Conservation (phyloP, 1,140 invertebrate species). For the Sminthurinus signatus region DNA sequence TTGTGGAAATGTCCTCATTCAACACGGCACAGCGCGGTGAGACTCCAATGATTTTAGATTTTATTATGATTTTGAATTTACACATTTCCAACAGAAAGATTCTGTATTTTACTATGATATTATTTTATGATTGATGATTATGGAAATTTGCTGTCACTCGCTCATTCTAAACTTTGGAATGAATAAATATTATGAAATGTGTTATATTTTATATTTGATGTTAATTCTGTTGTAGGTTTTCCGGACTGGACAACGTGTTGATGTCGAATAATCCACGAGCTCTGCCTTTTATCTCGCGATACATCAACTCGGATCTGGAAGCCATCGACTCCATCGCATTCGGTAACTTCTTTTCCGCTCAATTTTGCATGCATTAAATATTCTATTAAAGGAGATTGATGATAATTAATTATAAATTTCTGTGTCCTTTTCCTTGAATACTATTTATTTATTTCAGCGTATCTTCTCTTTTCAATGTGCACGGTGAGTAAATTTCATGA, state of each 20-base stretch:
- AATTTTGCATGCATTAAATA: no score
- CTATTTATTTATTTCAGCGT: slow-evolving; percentile 49
- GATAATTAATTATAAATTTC: no score
- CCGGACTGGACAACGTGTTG: slow-evolving; percentile 74
- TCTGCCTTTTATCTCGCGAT: slow-evolving; percentile 53
- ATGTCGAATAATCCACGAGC: slow-evolving; percentile 66
- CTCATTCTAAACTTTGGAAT: no score
- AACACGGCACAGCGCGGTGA: slow-evolving; percentile 71
- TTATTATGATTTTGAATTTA: no score
- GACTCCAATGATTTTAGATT: no score
- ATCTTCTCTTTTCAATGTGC: slow-evolving; percentile 85
- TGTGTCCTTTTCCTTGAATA: neutral
- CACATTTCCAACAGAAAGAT: no score
- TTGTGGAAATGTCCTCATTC: slow-evolving; percentile 81
- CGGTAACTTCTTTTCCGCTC: no score
- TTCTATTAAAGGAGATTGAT: no score
- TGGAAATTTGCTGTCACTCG: no score
- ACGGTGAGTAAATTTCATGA: no score
- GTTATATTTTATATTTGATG: neutral
- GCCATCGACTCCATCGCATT: slow-evolving; percentile 70
- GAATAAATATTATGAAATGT: neutral
- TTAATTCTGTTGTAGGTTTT: slow-evolving; percentile 62
- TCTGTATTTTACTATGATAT: no score
- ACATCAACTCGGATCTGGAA: slow-evolving; percentile 51
- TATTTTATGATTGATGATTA: no score